These are phyloP conservation scores for human (Homo sapiens) DNA, from an alignment of 2,113 vertebrate genomes.

Conservation along the genomic window GRCh38 chr18:76968501-76969000, in stretches of 20 bases:
- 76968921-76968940: conserved; percentile 61
- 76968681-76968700: not conserved
- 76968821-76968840: conserved; percentile 48
- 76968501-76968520: conserved; percentile 60
- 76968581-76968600: conserved; percentile 60
- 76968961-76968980: conserved; percentile 53
- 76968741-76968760: conserved; percentile 47
- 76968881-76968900: conserved; percentile 49
- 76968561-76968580: conserved; percentile 82
- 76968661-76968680: conserved; percentile 72
- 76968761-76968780: conserved; percentile 50
- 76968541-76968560: conserved; percentile 79
- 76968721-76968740: conserved; percentile 50
- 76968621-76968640: conserved; percentile 60
- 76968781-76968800: not conserved
- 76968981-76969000: conserved; percentile 11
- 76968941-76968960: not conserved
- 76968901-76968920: conserved; percentile 77
- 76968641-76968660: conserved; percentile 56
- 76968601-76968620: conserved; percentile 61
- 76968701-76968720: conserved; percentile 27
- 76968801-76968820: conserved; percentile 13
- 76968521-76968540: conserved; percentile 52
- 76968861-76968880: not conserved
- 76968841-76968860: conserved; percentile 47